Evolutionary conservation across 2,113 vertebrate genomes (phyloP).

Genomic region (Phodopus roborovskii): DNA sequence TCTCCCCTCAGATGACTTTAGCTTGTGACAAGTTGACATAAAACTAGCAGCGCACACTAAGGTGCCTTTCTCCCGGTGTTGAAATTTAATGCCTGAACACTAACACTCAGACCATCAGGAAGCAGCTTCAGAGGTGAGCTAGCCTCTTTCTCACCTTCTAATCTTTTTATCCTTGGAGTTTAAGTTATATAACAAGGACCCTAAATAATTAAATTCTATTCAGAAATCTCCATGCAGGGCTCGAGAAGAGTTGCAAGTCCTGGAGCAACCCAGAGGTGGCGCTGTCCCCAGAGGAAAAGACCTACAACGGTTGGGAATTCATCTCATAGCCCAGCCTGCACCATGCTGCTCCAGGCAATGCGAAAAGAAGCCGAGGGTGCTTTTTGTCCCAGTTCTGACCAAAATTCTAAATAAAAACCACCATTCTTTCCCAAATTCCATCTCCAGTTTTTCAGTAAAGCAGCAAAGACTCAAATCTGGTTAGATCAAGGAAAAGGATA

Average conservation of each 20-base stretch:
- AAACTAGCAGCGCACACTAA: background rate
- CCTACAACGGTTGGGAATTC: background rate
- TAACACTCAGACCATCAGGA: background rate
- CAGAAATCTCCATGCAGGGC: background rate
- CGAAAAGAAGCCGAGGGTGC: background rate
- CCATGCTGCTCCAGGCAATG: background rate
- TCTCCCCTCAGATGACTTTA: background rate
- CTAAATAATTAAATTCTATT: background rate
- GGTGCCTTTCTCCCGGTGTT: background rate
- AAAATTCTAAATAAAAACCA: background rate
- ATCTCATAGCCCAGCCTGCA: background rate
- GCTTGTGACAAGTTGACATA: background rate
- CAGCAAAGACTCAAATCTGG: background rate
- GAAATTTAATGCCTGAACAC: too few species aligned
- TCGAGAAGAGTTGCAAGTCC: background rate
- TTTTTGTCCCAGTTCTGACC: background rate
- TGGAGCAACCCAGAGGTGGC: background rate
- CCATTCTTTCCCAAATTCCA: background rate
- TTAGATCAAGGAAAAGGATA: background rate
- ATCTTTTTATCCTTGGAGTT: background rate
- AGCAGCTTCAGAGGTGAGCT: background rate
- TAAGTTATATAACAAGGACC: background rate
- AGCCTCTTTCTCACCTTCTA: background rate
- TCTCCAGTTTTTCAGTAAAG: background rate
- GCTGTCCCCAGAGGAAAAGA: background rate